Base-by-base conservation (phyloP, 2,888 invertebrate genomes). In the Eulithis prunata region DNA sequence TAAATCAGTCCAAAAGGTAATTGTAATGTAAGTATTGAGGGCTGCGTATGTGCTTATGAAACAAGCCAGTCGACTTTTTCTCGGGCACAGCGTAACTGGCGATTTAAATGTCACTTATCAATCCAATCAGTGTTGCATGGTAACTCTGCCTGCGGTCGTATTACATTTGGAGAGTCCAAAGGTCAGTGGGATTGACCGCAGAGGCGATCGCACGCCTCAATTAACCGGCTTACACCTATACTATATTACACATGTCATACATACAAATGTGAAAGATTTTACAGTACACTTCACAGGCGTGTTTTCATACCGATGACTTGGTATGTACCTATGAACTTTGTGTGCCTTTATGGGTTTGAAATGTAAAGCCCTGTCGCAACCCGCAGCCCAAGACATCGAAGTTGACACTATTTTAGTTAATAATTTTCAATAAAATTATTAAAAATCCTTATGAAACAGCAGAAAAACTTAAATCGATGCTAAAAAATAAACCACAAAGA, bases 171-270 rank as follows among this genome's bases (percentile, higher is more conserved):
- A 74, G 70, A 71, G 79, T 71, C 51, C 69, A 74, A 71, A 74
- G 69, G 73, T 73, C 70, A 76, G 74, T 83, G 83, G 83, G 83
- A 71, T 64, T 74, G 72, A 72, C 87, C 76, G 73, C 71, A 80
- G 74, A 77, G 79, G 80, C 78, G 73, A 76, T 75, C 74, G 76
- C 79, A 74, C 75, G 77, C 79, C 77, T 83, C 85, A 88, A 89
- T 89, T 85, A 88, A 80, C 80, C 71, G 73, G 76, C 78, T 81
- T 78, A 80, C 21, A 3, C 21, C 5, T 49, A 49, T 49, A 47
- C 47, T 3, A 47, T 47, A 46, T 8, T 14, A 7, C 13, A 52
- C 8, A 10, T 32, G 3, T 32, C 4, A 32, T 3, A 4, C 32
- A 32, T 21, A 47, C 13, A 55, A 7, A 78, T 73, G 74, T 69